These are phyloP conservation scores for Drosophila parthenogenetica DNA, from an alignment of 2,888 invertebrate species.

Conservation along the genomic window DNA sequence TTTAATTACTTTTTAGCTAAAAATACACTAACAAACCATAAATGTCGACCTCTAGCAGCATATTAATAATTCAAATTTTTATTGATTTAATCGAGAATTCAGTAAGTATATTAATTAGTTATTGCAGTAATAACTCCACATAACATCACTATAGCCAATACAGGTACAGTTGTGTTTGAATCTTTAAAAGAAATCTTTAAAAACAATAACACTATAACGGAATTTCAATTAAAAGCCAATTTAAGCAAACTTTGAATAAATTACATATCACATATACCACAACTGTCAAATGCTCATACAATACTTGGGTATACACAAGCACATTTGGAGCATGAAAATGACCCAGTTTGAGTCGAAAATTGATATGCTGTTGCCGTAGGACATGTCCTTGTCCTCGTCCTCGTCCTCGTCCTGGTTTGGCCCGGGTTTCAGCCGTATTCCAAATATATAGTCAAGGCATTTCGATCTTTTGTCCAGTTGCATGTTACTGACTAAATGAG, in stretches of 20 bases:
- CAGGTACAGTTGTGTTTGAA: not conserved
- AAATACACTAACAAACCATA: slow-evolving; percentile 7
- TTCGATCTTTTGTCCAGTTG: slow-evolving; percentile 36
- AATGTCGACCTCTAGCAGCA: not conserved
- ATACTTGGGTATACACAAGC: not conserved
- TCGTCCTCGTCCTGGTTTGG: slow-evolving; percentile 56
- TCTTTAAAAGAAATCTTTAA: not conserved
- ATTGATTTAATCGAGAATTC: too few species aligned
- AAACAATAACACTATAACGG: not conserved
- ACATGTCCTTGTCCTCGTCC: slow-evolving; percentile 71
- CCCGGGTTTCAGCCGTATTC: slow-evolving; percentile 40
- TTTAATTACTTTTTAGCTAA: not conserved
- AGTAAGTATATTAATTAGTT: too few species aligned
- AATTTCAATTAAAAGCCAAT: slow-evolving; percentile 38
- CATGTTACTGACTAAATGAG: not conserved
- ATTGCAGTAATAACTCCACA: not conserved
- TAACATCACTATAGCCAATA: not conserved
- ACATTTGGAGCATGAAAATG: slow-evolving; percentile 28
- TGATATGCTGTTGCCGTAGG: slow-evolving; percentile 66
- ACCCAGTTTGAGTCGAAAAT: slow-evolving; percentile 60
- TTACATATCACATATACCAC: slow-evolving; percentile 15
- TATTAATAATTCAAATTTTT: too few species aligned
- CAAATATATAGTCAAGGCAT: slow-evolving; percentile 60
- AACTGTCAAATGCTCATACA: slow-evolving; percentile 14
- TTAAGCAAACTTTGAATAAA: slow-evolving; percentile 25